phyloP scores from a whole-genome alignment of 1,140 invertebrate genomes.

The Zaprionus gabonicus region DNA sequence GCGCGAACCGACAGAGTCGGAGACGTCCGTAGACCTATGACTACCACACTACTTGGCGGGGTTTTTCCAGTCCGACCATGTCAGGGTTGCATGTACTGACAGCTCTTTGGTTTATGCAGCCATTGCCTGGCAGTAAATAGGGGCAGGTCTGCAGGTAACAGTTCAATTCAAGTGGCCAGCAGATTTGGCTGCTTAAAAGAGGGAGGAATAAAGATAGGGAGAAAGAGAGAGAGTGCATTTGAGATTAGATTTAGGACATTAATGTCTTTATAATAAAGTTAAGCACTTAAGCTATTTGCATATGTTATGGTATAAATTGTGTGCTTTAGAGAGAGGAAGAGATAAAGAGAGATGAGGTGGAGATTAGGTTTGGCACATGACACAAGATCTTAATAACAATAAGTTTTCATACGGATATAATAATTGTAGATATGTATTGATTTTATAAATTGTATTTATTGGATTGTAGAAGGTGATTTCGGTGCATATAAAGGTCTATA shows the following conservation, averaged over 20 bases:
- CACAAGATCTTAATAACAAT: not conserved
- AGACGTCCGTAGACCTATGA: conserved; percentile 16
- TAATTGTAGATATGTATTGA: not conserved
- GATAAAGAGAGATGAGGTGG: not conserved
- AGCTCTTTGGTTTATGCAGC: conserved; percentile 9
- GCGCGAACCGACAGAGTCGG: conserved; percentile 47
- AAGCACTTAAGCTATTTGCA: not conserved
- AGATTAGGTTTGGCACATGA: not conserved
- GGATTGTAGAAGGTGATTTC: not conserved
- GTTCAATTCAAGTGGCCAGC: not conserved
- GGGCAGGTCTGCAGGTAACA: not conserved
- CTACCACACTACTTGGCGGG: conserved; percentile 5
- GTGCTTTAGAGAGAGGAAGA: not conserved
- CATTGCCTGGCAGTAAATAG: not conserved
- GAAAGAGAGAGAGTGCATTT: not conserved
- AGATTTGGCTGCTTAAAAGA: not conserved
- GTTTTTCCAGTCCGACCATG: conserved; percentile 15
- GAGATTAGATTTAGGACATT: not conserved
- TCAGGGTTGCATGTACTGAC: conserved; percentile 48
- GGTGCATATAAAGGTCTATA: not conserved
- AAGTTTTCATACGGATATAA: not conserved
- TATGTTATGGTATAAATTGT: not conserved
- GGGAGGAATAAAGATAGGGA: not conserved
- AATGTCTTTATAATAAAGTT: not conserved
- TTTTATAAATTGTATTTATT: not conserved